Percentiles rank a stretch among this genome's conserved stretches.
Evolutionary conservation across 1,140 invertebrate genomes (phyloP).

Genomic region (Drosophila repletoides): DNA sequence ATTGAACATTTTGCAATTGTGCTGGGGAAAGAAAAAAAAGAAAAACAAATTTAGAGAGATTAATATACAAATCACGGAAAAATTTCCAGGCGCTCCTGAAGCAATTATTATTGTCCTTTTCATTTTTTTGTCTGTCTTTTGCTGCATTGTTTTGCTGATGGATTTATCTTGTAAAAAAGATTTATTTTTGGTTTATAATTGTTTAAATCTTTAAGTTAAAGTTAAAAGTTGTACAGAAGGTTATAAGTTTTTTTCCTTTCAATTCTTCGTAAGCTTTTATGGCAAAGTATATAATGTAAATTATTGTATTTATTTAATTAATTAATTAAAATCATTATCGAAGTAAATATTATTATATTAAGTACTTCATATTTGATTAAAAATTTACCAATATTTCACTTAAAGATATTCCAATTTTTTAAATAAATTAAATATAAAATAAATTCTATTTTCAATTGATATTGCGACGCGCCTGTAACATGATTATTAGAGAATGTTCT

Average conservation of each 20-base stretch:
- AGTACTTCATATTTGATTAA: not conserved
- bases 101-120: not conserved
- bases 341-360: not conserved
- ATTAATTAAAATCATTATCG: too few species aligned
- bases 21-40: slow-evolving; percentile 36
- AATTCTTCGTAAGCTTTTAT: not conserved
- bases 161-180: not conserved
- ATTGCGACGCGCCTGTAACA: not conserved
- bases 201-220: not conserved
- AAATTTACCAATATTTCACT: not conserved
- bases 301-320: not conserved
- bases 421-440: too few species aligned
- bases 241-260: not conserved
- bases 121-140: not conserved
- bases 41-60: slow-evolving; percentile 10
- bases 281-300: not conserved
- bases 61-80: not conserved
- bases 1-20: slow-evolving; percentile 45
- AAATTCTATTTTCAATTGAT: slow-evolving; percentile 1
- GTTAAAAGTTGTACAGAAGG: too few species aligned
- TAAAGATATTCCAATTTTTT: not conserved
- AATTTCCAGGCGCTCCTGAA: not conserved
- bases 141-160: not conserved
- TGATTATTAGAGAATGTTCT: slow-evolving; percentile 16
- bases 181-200: not conserved